Percentiles rank a stretch among this genome's conserved stretches.
Evolutionary conservation across 2,113 vertebrate genomes (phyloP).

Genomic region (Strix uralensis): DNA sequence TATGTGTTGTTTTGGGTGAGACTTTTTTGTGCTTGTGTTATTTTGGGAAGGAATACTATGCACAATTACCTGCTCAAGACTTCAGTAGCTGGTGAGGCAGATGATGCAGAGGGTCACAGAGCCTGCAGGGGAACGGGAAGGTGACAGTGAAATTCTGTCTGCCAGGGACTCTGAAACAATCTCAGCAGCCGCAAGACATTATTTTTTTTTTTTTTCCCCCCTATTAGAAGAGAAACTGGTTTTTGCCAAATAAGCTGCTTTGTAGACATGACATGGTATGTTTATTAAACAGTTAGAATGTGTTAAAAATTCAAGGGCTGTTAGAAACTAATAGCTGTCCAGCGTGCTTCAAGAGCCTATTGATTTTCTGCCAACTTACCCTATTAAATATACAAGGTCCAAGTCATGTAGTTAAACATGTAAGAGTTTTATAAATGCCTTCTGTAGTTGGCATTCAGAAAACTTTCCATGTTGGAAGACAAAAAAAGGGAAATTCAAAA

Average conservation of each 20-base stretch:
- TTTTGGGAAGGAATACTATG: neutral
- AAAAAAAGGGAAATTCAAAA: neutral
- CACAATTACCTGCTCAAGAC: neutral
- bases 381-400: conserved; percentile 36
- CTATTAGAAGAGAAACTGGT: neutral
- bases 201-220: neutral
- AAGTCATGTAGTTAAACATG: conserved; percentile 25
- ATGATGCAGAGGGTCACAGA: neutral
- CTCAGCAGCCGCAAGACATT: neutral
- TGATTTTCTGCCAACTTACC: conserved; percentile 20
- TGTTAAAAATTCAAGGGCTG: conserved; percentile 2
- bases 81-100: too few species aligned
- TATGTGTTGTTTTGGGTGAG: neutral
- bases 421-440: conserved; percentile 24
- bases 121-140: neutral
- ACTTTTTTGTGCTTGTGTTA: neutral
- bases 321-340: neutral
- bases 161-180: neutral
- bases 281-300: conserved; percentile 1
- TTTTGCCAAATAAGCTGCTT: neutral
- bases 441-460: conserved; percentile 1
- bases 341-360: neutral
- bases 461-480: neutral
- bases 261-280: neutral
- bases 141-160: neutral